Evolutionary conservation across 2,888 invertebrate species (phyloP), one percentile per base, ranked within the genome.

Genomic region (Drosophila monieri): DNA sequence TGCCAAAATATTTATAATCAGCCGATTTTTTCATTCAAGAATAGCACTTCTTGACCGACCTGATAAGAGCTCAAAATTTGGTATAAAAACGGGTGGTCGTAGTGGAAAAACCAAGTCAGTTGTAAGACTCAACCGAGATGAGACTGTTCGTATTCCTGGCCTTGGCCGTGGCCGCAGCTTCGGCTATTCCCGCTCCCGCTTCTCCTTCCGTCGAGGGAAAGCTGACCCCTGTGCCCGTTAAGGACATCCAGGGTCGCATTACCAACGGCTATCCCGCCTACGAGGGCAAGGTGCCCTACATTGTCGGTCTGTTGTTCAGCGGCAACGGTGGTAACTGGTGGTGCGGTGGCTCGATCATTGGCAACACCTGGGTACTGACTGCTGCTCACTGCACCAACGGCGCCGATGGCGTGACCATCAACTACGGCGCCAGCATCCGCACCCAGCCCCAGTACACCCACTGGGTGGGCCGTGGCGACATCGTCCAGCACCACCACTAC

Each of bases 261-360:
- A 85, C 81, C 59, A 85, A 89, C 47, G 89, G 89, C 39, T 71
- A 80, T 23, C 58, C 73, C 0, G 88, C 89, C 4, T 47, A 48
- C 8, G 79, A 69, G 30, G 83, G 84, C 9, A 77, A 88, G 57
- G 77, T 83, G 5, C 86, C 88, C 18, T 89, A 89, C 49, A 83
- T 85, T 55, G 84, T 88, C 4, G 89, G 86, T 1, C 71, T 90
- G 15, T 56, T 64, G 10, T 79, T 88, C 47, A 61, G 58, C 14
- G 75, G 75, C 15, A 53, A 65, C 14, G 67, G 41, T 27, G 39
- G 55, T 12, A 72, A 77, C 54, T 79, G 77, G 70, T 88, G 80
- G 80, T 90, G 89, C 46, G 88, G 89, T 51, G 89, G 89, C 56
- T 81, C 89, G 5, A 58, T 90, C 49, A 89, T 90, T 59, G 78